Evolutionary conservation across 2,113 vertebrate genomes (phyloP).

Genomic region (Mirza zaza): DNA sequence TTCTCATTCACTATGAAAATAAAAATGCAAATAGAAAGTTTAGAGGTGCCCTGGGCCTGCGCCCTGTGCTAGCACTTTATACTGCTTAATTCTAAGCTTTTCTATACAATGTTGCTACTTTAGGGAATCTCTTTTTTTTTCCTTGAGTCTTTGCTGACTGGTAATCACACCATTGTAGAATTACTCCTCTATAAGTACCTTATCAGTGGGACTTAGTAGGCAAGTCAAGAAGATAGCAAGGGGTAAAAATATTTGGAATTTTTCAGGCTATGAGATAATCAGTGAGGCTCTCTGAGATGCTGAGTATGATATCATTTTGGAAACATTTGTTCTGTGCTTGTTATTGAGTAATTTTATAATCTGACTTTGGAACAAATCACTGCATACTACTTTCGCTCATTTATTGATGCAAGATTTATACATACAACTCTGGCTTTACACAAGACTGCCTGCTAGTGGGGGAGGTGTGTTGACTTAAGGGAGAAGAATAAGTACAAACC

Average conservation of each 20-base stretch:
- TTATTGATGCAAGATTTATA: not conserved
- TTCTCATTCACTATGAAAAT: not conserved
- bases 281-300: not conserved
- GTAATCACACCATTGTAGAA: not conserved
- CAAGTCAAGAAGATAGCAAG: not conserved
- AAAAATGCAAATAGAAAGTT: not conserved
- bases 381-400: not conserved
- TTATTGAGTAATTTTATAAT: slow-evolving; percentile 13
- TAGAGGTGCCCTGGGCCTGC: not conserved
- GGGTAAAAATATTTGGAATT: not conserved
- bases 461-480: not conserved
- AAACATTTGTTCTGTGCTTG: not conserved
- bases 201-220: not conserved
- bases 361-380: not conserved
- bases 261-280: not conserved
- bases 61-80: not conserved
- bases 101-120: not conserved
- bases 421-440: not conserved
- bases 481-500: not conserved
- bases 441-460: not conserved
- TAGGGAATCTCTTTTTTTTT: not conserved
- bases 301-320: slow-evolving; percentile 15
- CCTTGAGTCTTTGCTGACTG: not conserved
- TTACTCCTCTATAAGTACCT: not conserved
- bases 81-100: not conserved